Percentiles rank a stretch among this genome's conserved stretches.
These are phyloP conservation scores for Trichopoda pennipes DNA, from an alignment of 2,888 invertebrate genomes.

Conservation along the genomic window DNA sequence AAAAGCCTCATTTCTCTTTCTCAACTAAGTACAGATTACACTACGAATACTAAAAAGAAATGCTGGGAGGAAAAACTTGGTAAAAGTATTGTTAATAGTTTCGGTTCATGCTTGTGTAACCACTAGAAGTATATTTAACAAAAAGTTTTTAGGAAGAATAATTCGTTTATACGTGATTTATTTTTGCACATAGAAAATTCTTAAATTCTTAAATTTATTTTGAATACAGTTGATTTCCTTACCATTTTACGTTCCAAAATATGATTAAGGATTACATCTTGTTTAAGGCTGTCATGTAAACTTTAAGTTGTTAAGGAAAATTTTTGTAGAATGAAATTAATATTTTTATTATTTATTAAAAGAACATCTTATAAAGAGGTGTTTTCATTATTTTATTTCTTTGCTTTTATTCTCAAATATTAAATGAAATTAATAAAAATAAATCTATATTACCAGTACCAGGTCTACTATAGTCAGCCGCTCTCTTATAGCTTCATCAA, in stretches of 20 bases:
- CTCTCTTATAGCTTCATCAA: too few relatives aligned
- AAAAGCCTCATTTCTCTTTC: not conserved
- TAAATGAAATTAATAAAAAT: too few relatives aligned
- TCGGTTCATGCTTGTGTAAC: slow-evolving; percentile 20
- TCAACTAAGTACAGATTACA: not conserved
- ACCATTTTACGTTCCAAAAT: not conserved
- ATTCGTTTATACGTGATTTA: slow-evolving; percentile 49
- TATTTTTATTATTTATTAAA: too few relatives aligned
- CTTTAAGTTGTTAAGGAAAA: too few relatives aligned
- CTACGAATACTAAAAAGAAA: not conserved
- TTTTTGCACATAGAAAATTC: not conserved
- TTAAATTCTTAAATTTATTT: not conserved
- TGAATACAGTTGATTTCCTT: slow-evolving; percentile 11
- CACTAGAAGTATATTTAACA: slow-evolving; percentile 27
- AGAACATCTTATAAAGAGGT: too few relatives aligned
- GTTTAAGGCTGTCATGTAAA: too few relatives aligned
- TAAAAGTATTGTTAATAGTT: slow-evolving; percentile 27
- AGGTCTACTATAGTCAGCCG: too few relatives aligned
- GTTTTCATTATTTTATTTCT: too few relatives aligned
- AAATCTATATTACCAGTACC: too few relatives aligned
- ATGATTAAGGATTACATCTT: too few relatives aligned
- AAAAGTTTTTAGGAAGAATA: not conserved
- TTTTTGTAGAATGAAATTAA: too few relatives aligned
- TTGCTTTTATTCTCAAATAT: too few relatives aligned
- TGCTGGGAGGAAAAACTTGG: not conserved